Conservation (phyloP, 2,888 invertebrate genomes). For the Netelia inedita region DNA sequence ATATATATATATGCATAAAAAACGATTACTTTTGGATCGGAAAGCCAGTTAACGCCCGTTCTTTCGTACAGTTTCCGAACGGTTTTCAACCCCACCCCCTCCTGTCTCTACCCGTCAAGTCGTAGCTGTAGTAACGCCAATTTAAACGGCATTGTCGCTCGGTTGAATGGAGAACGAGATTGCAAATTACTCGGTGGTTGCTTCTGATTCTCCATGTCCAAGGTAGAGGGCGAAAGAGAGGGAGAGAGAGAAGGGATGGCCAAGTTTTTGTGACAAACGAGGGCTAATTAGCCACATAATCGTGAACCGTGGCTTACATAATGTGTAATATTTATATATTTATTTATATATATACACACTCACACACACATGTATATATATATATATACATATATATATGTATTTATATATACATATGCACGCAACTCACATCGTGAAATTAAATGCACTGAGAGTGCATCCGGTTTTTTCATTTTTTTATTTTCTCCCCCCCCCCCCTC, state of each 20-base stretch:
- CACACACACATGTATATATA: too few relatives aligned
- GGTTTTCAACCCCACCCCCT: background rate
- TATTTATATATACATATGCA: background rate
- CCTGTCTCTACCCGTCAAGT: background rate
- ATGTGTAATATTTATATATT: background rate
- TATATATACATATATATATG: too few relatives aligned
- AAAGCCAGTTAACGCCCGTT: conserved; percentile 38
- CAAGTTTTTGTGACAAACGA: conserved; percentile 58
- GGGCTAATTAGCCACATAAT: conserved; percentile 57
- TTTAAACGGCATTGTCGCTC: conserved; percentile 67
- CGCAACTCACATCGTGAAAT: background rate
- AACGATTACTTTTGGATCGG: conserved; percentile 12
- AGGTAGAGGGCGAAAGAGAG: background rate
- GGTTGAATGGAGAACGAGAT: conserved; percentile 70
- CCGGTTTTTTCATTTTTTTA: background rate
- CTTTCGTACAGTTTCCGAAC: conserved; percentile 27
- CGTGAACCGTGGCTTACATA: background rate
- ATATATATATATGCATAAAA: background rate
- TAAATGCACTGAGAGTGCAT: background rate
- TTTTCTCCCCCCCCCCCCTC: background rate
- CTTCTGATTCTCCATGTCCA: conserved; percentile 16
- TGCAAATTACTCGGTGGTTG: conserved; percentile 68
- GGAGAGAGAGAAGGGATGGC: conserved; percentile 9
- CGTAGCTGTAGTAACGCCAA: conserved; percentile 56
- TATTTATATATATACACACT: too few relatives aligned